Evolutionary conservation across 2,888 invertebrate species (phyloP).

Genomic region (Macaria notata): DNA sequence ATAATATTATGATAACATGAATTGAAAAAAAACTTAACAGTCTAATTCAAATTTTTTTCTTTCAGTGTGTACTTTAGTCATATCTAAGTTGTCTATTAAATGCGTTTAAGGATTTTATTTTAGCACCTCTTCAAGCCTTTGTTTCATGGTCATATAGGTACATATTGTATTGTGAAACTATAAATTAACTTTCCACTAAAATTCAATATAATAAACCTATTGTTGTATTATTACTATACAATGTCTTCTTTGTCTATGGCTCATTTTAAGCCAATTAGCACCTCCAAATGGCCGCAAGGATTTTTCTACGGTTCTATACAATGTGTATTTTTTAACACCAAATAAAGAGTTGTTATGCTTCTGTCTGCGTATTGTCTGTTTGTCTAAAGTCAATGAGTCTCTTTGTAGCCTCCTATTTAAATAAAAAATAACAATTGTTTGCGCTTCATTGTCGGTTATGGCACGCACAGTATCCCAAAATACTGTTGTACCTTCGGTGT

Average conservation of each 20-base stretch:
- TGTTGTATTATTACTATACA: slow-evolving; percentile 8
- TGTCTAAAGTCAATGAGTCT: slow-evolving; percentile 6
- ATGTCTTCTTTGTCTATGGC: slow-evolving; percentile 18
- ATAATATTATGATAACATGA: too few species aligned
- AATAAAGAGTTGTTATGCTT: slow-evolving; percentile 19
- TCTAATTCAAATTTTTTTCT: too few species aligned
- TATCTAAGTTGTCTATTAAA: too few species aligned
- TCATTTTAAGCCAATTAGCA: slow-evolving; percentile 21
- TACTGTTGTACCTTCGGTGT: too few species aligned
- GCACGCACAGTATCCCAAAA: too few species aligned
- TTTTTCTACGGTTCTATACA: slow-evolving; percentile 15
- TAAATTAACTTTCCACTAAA: slow-evolving; percentile 14
- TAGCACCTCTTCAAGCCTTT: background rate
- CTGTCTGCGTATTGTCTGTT: slow-evolving; percentile 11
- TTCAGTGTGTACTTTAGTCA: too few species aligned
- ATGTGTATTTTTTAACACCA: slow-evolving; percentile 20
- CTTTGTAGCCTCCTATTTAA: too few species aligned
- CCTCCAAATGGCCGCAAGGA: slow-evolving; percentile 13
- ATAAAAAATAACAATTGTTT: too few species aligned
- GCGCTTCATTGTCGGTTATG: too few species aligned
- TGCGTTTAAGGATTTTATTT: too few species aligned
- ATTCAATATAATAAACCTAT: slow-evolving; percentile 15
- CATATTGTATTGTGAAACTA: background rate
- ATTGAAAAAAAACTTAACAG: too few species aligned
- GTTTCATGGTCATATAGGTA: background rate